A percentile compares a stretch with the other conserved stretches of the same genome.
Evolutionary conservation across 1,140 invertebrate genomes (phyloP).

Genomic region (Drosophila grimshawi): DNA sequence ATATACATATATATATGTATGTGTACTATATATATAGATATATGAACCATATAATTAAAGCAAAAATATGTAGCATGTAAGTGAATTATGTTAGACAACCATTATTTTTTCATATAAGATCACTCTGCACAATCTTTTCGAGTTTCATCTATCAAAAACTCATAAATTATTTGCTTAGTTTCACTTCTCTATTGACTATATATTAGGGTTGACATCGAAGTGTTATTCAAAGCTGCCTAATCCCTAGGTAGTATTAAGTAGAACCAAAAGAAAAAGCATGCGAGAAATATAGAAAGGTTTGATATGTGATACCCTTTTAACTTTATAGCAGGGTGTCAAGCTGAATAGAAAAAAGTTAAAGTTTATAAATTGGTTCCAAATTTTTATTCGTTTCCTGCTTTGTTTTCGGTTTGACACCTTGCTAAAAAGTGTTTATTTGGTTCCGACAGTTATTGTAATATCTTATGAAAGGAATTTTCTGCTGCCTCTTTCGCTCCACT

Average conservation of each 20-base stretch:
- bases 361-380: too few relatives aligned
- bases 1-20: conserved; percentile 9
- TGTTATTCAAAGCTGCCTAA: conserved; percentile 29
- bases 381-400: too few relatives aligned
- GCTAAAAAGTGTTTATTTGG: not conserved
- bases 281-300: conserved; percentile 20
- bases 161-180: not conserved
- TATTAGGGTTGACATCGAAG: conserved; percentile 43
- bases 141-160: conserved; percentile 4
- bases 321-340: too few relatives aligned
- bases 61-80: conserved; percentile 27
- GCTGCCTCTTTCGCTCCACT: not conserved
- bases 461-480: not conserved
- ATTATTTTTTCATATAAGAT: not conserved
- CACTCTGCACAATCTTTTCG: conserved; percentile 14
- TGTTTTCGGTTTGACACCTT: too few relatives aligned
- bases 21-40: conserved; percentile 13
- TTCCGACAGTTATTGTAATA: too few relatives aligned
- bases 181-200: not conserved
- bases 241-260: conserved; percentile 1
- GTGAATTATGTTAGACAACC: conserved; percentile 10
- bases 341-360: too few relatives aligned
- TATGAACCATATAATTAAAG: conserved; percentile 13
- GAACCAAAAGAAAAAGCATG: not conserved
- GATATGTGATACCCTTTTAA: conserved; percentile 45